These are phyloP conservation scores for Rhagonycha lutea DNA, from an alignment of 2,888 invertebrate genomes.

Conservation along the genomic window DNA sequence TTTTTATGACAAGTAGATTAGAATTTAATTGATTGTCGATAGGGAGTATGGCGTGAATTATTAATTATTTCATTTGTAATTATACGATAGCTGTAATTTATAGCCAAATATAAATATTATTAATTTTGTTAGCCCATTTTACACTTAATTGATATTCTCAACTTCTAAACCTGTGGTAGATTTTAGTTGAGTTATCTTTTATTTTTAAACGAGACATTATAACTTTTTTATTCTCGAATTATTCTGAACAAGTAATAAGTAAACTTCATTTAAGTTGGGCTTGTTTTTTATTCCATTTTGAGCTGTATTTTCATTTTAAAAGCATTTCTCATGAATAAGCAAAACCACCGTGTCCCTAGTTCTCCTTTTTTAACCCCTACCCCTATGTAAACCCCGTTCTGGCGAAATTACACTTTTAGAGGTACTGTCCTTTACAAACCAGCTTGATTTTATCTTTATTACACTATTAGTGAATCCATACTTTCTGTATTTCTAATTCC, in stretches of 20 bases:
- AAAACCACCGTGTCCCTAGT: slow-evolving; percentile 45
- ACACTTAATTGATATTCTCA: slow-evolving; percentile 31
- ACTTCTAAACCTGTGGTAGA: slow-evolving; percentile 21
- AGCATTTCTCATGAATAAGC: slow-evolving; percentile 54
- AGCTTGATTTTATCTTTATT: slow-evolving; percentile 47
- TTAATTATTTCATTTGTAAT: slow-evolving; percentile 40
- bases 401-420: slow-evolving; percentile 48
- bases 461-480: slow-evolving; percentile 38
- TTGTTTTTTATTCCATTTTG: slow-evolving; percentile 52
- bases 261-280: slow-evolving; percentile 51
- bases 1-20: slow-evolving; percentile 33
- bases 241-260: slow-evolving; percentile 51
- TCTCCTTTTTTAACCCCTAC: slow-evolving; percentile 37
- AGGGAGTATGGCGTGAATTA: slow-evolving; percentile 34
- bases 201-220: slow-evolving; percentile 29
- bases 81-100: slow-evolving; percentile 39
- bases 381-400: slow-evolving; percentile 48
- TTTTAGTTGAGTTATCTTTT: slow-evolving; percentile 25
- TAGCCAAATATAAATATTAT: slow-evolving; percentile 38
- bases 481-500: slow-evolving; percentile 21
- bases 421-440: slow-evolving; percentile 42
- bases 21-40: slow-evolving; percentile 39
- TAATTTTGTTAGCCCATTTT: slow-evolving; percentile 36
- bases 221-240: slow-evolving; percentile 40
- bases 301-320: slow-evolving; percentile 53